Evolutionary conservation across 2,888 invertebrate species (phyloP), one percentile per base, ranked within the genome.

Genomic region (Oscheius sp.): DNA sequence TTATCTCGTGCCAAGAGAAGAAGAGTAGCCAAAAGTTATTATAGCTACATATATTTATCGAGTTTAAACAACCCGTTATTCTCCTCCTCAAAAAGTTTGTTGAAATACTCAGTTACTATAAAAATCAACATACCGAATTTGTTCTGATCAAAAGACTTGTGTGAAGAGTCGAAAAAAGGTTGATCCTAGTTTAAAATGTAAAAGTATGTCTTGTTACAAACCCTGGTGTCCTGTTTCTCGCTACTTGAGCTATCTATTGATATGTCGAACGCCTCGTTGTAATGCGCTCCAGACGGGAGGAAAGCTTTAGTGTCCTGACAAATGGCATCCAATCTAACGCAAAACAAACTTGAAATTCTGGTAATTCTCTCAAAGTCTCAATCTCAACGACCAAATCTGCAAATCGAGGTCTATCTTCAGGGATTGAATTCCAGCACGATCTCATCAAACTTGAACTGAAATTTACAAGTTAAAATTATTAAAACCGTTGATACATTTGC

Each of bases 361-460:
- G 63, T 17, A 74, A 71, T 23, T 82, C 81, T 23, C 82, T 63
- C 27, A 84, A 72, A 1, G 71, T 66, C 39, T 85, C 85, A 25
- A 85, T 74, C 27, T 74, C 65, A 6, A 74, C 73, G 3, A 83
- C 71, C 2, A 82, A 67, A 23, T 80, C 78, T 12, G 73, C 70
- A 70, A 82, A 82, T 1, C 66, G 46, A 1, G 84, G 80, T 20
- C 84, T 55, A 33, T 77, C 75, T 20, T 71, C 68, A 6, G 76
- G 46, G 25, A 79, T 77, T 25, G 52, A 65, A 0, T 69, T 68
- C 80, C 82, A 82, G 33, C 79, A 73, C 25, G 65, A 53, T 57
- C 66, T 64, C 71, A 84, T 82, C 5, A 84, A 65, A 45, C 74
- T 73, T 48, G 69, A 77, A 39, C 81, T 81, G 52, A 39, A 80